A percentile compares a stretch with the other conserved stretches of the same genome.
phyloP scores from a whole-genome alignment of 2,888 invertebrate species.

The Drosophila incognita region DNA sequence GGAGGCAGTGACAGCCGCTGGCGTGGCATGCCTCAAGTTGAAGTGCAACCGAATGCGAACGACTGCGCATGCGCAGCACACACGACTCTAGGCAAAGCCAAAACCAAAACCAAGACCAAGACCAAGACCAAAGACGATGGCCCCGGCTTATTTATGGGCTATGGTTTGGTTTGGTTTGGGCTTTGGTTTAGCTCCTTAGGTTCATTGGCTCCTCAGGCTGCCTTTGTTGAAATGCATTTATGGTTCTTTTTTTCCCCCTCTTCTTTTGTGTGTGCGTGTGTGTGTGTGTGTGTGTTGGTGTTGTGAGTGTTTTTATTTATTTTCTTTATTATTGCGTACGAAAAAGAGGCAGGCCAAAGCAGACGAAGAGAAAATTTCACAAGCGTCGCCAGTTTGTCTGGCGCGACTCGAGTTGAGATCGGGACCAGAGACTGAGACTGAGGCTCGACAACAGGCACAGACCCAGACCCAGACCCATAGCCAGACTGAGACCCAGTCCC shows the following conservation, averaged over 20 bases:
- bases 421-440: slow-evolving; percentile 22
- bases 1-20: slow-evolving; percentile 44
- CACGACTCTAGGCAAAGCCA: slow-evolving; percentile 32
- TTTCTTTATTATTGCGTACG: slow-evolving; percentile 75
- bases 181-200: slow-evolving; percentile 70
- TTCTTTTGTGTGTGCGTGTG: slow-evolving; percentile 19
- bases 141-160: slow-evolving; percentile 74
- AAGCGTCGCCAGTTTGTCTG: slow-evolving; percentile 84
- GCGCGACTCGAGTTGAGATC: slow-evolving; percentile 58
- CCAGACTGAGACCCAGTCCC: slow-evolving; percentile 19
- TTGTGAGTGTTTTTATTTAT: slow-evolving; percentile 65
- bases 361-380: slow-evolving; percentile 77
- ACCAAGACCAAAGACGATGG: slow-evolving; percentile 4
- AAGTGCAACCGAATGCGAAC: slow-evolving; percentile 70
- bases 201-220: slow-evolving; percentile 74
- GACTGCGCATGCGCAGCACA: slow-evolving; percentile 75
- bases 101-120: neutral
- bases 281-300: slow-evolving; percentile 29
- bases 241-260: slow-evolving; percentile 53
- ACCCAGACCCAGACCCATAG: slow-evolving; percentile 24
- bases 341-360: slow-evolving; percentile 59
- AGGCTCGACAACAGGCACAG: slow-evolving; percentile 3
- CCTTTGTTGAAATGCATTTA: slow-evolving; percentile 77
- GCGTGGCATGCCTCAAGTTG: slow-evolving; percentile 71
- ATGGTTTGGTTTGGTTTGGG: slow-evolving; percentile 66